These are phyloP conservation scores for Drosophila kambysellisi DNA, from an alignment of 2,888 invertebrate genomes.

Conservation along the genomic window DNA sequence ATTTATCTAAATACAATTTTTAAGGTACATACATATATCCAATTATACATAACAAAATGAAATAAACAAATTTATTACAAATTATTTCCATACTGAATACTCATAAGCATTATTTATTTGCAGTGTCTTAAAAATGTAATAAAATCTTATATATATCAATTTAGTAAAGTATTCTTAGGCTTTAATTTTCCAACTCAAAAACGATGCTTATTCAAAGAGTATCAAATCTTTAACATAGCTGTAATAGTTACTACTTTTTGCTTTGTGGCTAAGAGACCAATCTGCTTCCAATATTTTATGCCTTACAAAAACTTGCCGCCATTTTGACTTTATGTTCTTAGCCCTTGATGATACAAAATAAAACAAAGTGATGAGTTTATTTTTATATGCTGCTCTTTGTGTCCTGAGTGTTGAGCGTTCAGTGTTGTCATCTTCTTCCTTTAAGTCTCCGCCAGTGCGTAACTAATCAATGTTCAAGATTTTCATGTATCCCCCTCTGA, in stretches of 20 bases:
- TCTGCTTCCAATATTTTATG: constrained; percentile 39
- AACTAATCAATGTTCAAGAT: constrained; percentile 67
- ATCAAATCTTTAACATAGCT: constrained; percentile 7
- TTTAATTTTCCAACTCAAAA: background rate
- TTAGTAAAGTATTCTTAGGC: background rate
- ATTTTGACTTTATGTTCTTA: constrained; percentile 45
- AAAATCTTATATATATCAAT: background rate
- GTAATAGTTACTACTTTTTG: constrained; percentile 1
- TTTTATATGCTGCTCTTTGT: constrained; percentile 31
- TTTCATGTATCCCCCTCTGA: constrained; percentile 4
- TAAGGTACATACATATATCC: too few species aligned
- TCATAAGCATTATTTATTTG: background rate
- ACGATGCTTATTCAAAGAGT: background rate
- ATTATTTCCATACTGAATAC: background rate
- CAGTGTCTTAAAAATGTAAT: background rate
- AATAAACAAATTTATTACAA: background rate
- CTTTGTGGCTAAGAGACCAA: constrained; percentile 7
- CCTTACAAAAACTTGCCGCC: constrained; percentile 32
- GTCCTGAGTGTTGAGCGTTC: constrained; percentile 23
- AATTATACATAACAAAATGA: background rate
- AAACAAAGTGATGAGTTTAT: constrained; percentile 34
- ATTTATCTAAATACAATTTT: background rate
- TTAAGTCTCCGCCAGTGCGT: constrained; percentile 39
- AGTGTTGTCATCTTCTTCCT: constrained; percentile 20
- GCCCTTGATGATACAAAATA: constrained; percentile 33